These are phyloP conservation scores for Drosophila ohnishii DNA, from an alignment of 1,140 invertebrate genomes.

Conservation along the genomic window DNA sequence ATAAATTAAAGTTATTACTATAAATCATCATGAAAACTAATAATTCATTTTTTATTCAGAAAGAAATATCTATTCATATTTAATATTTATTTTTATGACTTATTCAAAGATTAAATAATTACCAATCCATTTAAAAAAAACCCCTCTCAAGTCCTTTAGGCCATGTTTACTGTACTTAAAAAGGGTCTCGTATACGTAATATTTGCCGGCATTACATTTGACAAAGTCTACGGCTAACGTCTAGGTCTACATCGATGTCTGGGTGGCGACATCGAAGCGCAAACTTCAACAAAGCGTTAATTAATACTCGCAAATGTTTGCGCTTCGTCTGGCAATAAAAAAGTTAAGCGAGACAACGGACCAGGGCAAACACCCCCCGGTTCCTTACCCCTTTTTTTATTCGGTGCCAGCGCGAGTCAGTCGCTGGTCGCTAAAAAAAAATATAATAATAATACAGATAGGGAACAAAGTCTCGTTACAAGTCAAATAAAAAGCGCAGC, in stretches of 20 bases:
- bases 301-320: constrained; percentile 82
- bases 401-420: constrained; percentile 38
- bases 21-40: too few species aligned
- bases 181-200: constrained; percentile 71
- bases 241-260: constrained; percentile 53
- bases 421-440: constrained; percentile 17
- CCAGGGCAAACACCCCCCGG: constrained; percentile 44
- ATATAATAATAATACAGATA: constrained; percentile 28
- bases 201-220: constrained; percentile 50
- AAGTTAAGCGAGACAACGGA: constrained; percentile 76
- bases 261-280: constrained; percentile 72
- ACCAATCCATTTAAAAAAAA: background rate
- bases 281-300: constrained; percentile 82
- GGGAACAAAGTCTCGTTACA: constrained; percentile 70
- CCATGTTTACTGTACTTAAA: constrained; percentile 11
- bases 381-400: constrained; percentile 1
- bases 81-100: background rate
- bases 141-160: background rate
- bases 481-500: constrained; percentile 79
- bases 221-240: constrained; percentile 40
- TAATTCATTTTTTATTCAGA: background rate
- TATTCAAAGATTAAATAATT: background rate
- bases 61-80: background rate
- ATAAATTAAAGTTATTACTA: background rate
- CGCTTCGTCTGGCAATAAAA: constrained; percentile 79